A percentile compares a stretch with the other conserved stretches of the same genome.
Conservation (phyloP, 1,140 invertebrate species). For the Leptopilina clavipes region DNA sequence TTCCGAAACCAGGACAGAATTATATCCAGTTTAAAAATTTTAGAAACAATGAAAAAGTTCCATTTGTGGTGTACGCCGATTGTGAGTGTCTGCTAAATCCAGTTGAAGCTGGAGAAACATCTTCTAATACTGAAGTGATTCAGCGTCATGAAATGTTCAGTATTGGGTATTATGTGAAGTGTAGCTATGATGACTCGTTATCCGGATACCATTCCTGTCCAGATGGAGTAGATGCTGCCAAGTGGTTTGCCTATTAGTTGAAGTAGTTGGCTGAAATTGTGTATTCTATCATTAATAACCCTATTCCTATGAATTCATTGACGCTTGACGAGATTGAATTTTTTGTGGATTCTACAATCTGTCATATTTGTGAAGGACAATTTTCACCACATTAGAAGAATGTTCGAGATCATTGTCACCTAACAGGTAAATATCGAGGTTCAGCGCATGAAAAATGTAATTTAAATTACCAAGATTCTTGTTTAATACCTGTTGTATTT, state of each 20-base stretch:
- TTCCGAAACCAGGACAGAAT: background rate
- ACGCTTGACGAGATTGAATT: background rate
- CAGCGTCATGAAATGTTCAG: constrained; percentile 34
- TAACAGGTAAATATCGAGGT: constrained; percentile 42
- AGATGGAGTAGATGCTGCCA: background rate
- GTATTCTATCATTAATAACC: background rate
- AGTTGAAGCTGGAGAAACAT: background rate
- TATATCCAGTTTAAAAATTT: constrained; percentile 26
- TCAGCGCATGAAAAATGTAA: constrained; percentile 27
- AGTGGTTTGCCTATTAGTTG: background rate
- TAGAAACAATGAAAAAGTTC: constrained; percentile 41
- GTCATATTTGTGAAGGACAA: constrained; percentile 31
- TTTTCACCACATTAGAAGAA: background rate
- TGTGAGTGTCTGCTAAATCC: constrained; percentile 37
- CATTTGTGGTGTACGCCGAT: constrained; percentile 39
- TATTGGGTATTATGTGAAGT: constrained; percentile 40
- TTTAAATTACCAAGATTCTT: constrained; percentile 44
- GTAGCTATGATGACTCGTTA: constrained; percentile 38
- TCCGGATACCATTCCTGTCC: background rate
- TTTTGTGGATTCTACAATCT: background rate
- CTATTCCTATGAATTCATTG: background rate
- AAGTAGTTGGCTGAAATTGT: background rate
- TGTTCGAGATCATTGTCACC: constrained; percentile 42
- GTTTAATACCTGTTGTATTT: constrained; percentile 44
- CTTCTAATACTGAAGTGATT: background rate